Evolutionary conservation across 2,888 invertebrate species (phyloP), one percentile per base, ranked within the genome.

Genomic region (Drosophila longiperda): DNA sequence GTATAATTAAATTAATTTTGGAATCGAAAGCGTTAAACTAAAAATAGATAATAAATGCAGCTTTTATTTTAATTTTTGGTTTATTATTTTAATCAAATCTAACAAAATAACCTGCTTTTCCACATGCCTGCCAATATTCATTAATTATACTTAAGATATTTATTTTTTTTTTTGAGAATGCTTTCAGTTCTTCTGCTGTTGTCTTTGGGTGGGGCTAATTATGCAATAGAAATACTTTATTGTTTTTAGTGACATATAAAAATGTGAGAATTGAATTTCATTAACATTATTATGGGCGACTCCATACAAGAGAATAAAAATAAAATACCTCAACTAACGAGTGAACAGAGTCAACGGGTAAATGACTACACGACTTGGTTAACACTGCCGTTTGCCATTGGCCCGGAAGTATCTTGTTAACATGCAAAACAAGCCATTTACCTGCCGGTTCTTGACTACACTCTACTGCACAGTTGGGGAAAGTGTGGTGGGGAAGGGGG

Each of bases 401-500:
- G 73, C 73, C 81, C 89, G 90, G 89, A 90, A 90, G 90, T 90
- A 87, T 90, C 90, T 90, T 90, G 89, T 90, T 90, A 90, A 90
- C 90, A 90, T 90, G 90, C 90, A 90, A 88, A 90, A 90, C 88
- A 88, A 90, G 90, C 80, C 73, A 90, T 88, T 90, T 76, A 78
- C 80, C 67, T 72, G 76, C 15, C 57, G 71, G 71, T 29, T 52
- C 23, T 20, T 12, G 40, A 7, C 26, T 36, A n/a, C 23, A 42
- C n/a, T 33, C 48, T 4, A 17, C 17, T 3, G 2, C 45, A 15
- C 15, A 20, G 45, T 2, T 7, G 3, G 20, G 20, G 7, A 3
- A 2, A 4, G 8, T 1, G 8, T 1, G 1, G 1, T 1, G 45
- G 11, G 3, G 12, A 5, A 0, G 34, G 15, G 12, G 1, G 17